Percentiles rank a stretch among this genome's conserved stretches.
These are phyloP conservation scores for Brachionichthys hirsutus DNA, from an alignment of 2,113 vertebrate species.

Conservation along the genomic window DNA sequence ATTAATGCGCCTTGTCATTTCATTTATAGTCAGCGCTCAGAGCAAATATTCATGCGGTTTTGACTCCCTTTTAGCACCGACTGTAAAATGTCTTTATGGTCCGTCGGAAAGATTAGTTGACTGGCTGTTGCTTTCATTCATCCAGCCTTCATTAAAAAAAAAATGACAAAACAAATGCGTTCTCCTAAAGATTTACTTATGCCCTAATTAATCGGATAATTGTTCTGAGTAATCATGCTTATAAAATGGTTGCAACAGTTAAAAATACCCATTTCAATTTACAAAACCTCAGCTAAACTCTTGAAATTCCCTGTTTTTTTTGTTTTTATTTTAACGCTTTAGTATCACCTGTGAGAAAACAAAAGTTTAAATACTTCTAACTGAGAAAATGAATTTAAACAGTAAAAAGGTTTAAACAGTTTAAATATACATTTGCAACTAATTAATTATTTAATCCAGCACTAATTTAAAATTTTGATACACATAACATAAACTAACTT, in stretches of 20 bases:
- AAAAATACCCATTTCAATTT: too few relatives aligned
- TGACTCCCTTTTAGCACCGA: conserved; percentile 10
- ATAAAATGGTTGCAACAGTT: background rate
- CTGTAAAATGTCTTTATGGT: background rate
- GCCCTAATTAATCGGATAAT: background rate
- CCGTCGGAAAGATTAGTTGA: background rate
- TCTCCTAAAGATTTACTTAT: too few relatives aligned
- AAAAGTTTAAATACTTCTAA: background rate
- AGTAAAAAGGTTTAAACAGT: background rate
- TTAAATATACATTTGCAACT: background rate
- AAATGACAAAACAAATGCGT: too few relatives aligned
- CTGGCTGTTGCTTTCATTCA: too few relatives aligned
- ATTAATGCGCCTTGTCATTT: conserved; percentile 38
- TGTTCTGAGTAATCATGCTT: background rate
- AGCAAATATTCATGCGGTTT: conserved; percentile 27
- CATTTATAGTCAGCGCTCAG: conserved; percentile 7
- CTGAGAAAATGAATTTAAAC: background rate
- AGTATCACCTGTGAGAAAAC: background rate
- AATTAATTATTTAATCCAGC: background rate
- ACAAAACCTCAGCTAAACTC: too few relatives aligned
- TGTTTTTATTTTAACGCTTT: background rate
- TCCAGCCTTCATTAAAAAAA: too few relatives aligned
- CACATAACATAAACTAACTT: too few relatives aligned
- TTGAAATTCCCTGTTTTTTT: background rate
- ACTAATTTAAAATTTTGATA: background rate